phyloP scores from a whole-genome alignment of 1,140 invertebrate species.

The Gryllus bimaculatus region DNA sequence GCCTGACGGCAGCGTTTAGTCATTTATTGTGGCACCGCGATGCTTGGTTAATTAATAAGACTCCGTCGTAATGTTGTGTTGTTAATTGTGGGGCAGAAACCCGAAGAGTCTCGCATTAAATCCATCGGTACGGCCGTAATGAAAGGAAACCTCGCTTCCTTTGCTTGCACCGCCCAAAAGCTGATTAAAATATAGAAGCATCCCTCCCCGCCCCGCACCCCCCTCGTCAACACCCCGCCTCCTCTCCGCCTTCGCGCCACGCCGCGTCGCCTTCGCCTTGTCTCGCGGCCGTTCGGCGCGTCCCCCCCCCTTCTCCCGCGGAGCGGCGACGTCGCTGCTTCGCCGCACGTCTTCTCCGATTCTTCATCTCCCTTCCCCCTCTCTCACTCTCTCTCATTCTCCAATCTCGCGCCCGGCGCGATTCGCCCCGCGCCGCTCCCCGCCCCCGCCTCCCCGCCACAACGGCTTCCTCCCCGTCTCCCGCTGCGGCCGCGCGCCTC shows the following conservation, averaged over 20 bases:
- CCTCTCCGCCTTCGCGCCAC: no score
- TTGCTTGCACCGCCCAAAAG: not conserved
- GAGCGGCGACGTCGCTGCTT: no score
- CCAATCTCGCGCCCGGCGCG: no score
- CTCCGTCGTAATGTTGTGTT: not conserved
- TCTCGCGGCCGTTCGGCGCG: no score
- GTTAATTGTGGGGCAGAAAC: not conserved
- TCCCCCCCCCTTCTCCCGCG: no score
- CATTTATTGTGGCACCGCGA: conserved; percentile 3
- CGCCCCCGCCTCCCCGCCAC: not conserved
- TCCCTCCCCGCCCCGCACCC: not conserved
- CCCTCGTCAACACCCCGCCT: no score
- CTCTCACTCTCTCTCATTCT: no score
- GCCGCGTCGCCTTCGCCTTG: no score
- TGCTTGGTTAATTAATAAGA: conserved; percentile 5
- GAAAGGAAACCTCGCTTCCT: not conserved
- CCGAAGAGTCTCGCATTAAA: not conserved
- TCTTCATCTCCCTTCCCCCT: no score
- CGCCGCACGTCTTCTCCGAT: no score
- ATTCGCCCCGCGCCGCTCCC: no score
- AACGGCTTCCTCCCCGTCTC: not conserved
- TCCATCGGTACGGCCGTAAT: not conserved
- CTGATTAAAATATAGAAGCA: conserved; percentile 5
- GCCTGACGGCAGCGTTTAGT: not conserved
- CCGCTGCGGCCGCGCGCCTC: not conserved